A percentile compares a stretch with the other conserved stretches of the same genome.
Conservation (phyloP, 2,888 invertebrate species). For the Ariolimax columbianus region DNA sequence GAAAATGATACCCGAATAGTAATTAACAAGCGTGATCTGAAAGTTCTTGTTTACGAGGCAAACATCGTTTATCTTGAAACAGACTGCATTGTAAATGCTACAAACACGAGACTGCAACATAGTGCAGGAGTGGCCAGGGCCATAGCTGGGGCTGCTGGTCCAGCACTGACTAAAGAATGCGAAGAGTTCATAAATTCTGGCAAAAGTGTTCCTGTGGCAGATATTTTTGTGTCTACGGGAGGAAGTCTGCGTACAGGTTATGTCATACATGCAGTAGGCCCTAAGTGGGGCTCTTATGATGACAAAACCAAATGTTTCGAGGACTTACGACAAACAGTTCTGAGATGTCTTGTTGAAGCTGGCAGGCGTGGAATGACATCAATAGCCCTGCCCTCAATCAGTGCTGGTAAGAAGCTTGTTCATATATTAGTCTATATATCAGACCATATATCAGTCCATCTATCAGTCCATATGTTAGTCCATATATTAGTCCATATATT, state of each 20-base stretch:
- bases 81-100: constrained; percentile 54
- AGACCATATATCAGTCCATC: too few species aligned
- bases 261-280: constrained; percentile 53
- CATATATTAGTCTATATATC: too few species aligned
- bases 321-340: constrained; percentile 35
- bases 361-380: neutral
- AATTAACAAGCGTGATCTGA: neutral
- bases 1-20: neutral
- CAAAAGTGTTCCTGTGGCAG: constrained; percentile 20
- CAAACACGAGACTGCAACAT: constrained; percentile 46
- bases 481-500: too few species aligned
- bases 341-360: constrained; percentile 43
- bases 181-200: neutral
- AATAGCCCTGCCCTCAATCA: constrained; percentile 41
- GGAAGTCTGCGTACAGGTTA: constrained; percentile 39
- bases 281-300: constrained; percentile 47
- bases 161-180: constrained; percentile 34
- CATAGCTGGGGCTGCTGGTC: constrained; percentile 45
- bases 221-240: constrained; percentile 42
- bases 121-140: constrained; percentile 51
- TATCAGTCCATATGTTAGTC: too few species aligned
- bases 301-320: constrained; percentile 28
- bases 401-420: constrained; percentile 33
- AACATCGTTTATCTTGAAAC: constrained; percentile 48
- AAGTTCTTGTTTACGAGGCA: constrained; percentile 36